phyloP scores from a whole-genome alignment of 2,113 vertebrate species.

The Sturnira hondurensis region DNA sequence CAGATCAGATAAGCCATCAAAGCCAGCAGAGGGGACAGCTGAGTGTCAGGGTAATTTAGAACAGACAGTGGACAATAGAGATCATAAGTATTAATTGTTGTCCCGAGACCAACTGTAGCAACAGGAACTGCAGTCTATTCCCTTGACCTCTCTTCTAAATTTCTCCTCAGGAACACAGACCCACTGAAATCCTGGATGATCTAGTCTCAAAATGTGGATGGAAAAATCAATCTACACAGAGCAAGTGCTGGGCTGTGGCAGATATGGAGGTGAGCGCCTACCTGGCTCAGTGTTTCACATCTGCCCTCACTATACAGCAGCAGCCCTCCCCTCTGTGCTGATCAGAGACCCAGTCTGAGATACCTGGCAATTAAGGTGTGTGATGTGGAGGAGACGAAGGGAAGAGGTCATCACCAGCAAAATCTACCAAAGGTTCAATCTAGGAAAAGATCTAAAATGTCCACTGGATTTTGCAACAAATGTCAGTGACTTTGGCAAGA shows the following conservation, averaged over 20 bases:
- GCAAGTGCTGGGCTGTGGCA: too few species aligned
- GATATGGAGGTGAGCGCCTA: rapidly evolving
- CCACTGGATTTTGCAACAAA: slow-evolving; percentile 24
- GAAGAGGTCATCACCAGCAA: background rate
- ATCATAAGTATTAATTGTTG: background rate
- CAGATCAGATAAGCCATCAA: background rate
- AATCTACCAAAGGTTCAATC: background rate
- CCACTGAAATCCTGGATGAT: background rate
- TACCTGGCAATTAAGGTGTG: background rate
- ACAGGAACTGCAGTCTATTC: background rate
- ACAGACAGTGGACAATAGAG: background rate
- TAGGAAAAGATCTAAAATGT: slow-evolving; percentile 28
- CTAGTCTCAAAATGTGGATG: background rate
- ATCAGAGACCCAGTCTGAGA: background rate
- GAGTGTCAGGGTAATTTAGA: background rate
- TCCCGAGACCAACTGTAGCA: background rate
- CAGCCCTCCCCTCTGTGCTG: background rate
- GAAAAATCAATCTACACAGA: background rate
- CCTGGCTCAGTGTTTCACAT: background rate
- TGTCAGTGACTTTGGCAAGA: slow-evolving; percentile 38
- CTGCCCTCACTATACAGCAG: background rate
- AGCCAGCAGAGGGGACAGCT: background rate
- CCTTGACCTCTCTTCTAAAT: background rate
- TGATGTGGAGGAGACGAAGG: background rate
- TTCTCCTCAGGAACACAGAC: background rate